Base-by-base conservation (phyloP, 1,140 invertebrate genomes). In the Drosophila lini region DNA sequence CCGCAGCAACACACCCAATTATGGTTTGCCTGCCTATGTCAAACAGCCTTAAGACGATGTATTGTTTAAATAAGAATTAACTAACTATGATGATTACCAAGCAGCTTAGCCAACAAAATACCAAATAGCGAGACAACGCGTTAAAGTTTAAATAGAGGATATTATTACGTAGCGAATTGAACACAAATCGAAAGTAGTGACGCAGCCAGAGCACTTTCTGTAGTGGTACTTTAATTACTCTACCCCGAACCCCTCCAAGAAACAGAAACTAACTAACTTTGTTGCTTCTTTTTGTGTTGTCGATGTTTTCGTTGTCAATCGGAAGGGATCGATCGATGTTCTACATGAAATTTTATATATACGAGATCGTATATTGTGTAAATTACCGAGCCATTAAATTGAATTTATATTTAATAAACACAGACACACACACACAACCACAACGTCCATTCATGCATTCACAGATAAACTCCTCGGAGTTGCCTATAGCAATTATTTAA, bases 351-450 rank as follows among this genome's bases (percentile, higher is more conserved):
- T 77, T 78, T 55, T 81, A 74, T 78, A 84, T 89, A 89, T 84
- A 75, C 84, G 71, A 73, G 38, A 70, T 56, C 73, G 80, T 80
- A 74, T 84, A 88, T 88, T 88, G 60, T 89, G 81, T 89, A 89
- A 89, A 90, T 91, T 90, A 90, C 88, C 88, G 88, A 90, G 88
- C 88, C 88, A 90, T 88, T 90, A 91, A 90, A 90, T 90, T 90
- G 88, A 90, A 90, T 90, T 90, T 90, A 90, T 91, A 88, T 88
- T 89, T 83, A 86, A 78, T 50, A 78, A 73, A 78, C 45, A 73
- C 44, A 69, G 28, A 50, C 19, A 80, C 41, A 61, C 64, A 68
- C 40, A 74, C 62, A 55, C 44, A 75, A 56, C 48, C 53, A 82
- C 80, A 71, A 74, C 76, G 74, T 82, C 75, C 82, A 90, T 68